phyloP scores from a whole-genome alignment of 2,888 invertebrate species.

The Sesamia inferens region DNA sequence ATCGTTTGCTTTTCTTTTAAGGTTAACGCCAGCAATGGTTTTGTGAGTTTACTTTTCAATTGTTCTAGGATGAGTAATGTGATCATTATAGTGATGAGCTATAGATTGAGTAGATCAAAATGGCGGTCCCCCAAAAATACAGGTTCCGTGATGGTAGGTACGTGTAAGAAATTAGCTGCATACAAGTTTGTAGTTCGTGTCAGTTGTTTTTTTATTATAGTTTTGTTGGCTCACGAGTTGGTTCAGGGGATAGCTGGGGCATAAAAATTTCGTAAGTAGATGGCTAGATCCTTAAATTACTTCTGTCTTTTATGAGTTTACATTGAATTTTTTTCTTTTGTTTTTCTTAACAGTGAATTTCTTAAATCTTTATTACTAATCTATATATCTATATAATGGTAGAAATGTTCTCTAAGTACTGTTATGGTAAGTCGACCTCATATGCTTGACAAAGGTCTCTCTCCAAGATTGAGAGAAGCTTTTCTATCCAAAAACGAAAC shows the following conservation, averaged over 20 bases:
- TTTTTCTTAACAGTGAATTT: too few relatives aligned
- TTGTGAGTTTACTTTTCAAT: background rate
- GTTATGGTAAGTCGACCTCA: too few relatives aligned
- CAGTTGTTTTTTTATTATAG: slow-evolving; percentile 30
- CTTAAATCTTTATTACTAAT: too few relatives aligned
- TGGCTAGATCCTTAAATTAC: background rate
- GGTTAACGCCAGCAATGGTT: slow-evolving; percentile 62
- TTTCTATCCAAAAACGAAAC: too few relatives aligned
- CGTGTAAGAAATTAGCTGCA: slow-evolving; percentile 79
- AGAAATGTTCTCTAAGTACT: too few relatives aligned
- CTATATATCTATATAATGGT: too few relatives aligned
- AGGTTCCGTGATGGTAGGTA: slow-evolving; percentile 80
- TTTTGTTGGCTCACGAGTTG: slow-evolving; percentile 23
- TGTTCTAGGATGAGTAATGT: slow-evolving; percentile 54
- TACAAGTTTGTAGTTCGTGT: slow-evolving; percentile 52
- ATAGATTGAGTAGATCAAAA: slow-evolving; percentile 85
- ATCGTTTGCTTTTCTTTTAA: background rate
- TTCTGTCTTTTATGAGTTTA: background rate
- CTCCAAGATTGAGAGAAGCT: too few relatives aligned
- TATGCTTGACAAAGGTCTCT: too few relatives aligned
- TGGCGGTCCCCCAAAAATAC: slow-evolving; percentile 86
- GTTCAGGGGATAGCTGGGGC: background rate
- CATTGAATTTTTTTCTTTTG: background rate
- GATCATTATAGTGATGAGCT: slow-evolving; percentile 79
- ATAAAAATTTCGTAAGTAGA: background rate